phyloP scores from a whole-genome alignment of 2,888 invertebrate species.

The Drosophila nigricruria region DNA sequence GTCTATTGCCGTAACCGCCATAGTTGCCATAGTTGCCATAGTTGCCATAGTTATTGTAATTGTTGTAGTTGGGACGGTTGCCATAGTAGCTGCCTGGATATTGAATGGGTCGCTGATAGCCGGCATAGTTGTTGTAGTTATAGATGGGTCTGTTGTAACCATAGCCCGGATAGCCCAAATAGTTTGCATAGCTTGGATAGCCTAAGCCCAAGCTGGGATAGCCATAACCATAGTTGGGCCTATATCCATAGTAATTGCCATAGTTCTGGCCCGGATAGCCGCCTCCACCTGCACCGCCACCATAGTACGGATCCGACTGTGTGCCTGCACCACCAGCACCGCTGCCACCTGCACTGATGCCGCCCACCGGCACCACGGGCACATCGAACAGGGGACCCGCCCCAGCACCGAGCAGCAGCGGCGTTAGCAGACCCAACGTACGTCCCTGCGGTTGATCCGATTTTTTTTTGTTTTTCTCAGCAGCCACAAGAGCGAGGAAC shows the following conservation, averaged over 20 bases:
- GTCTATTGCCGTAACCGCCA: conserved; percentile 26
- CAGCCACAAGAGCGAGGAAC: conserved; percentile 37
- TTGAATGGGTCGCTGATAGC: conserved; percentile 64
- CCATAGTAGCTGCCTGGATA: conserved; percentile 43
- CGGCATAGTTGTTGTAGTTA: conserved; percentile 46
- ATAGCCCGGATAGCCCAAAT: conserved; percentile 53
- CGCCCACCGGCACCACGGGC: conserved; percentile 33
- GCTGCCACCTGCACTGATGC: not conserved
- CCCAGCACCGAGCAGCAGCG: conserved; percentile 51
- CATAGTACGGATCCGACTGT: conserved; percentile 63
- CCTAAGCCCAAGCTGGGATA: conserved; percentile 9
- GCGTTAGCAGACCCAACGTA: conserved; percentile 64
- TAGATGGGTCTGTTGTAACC: conserved; percentile 62
- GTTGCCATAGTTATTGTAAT: conserved; percentile 21
- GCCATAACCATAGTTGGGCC: conserved; percentile 25
- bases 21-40: conserved; percentile 31
- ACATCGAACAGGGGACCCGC: conserved; percentile 47
- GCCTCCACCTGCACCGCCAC: conserved; percentile 34
- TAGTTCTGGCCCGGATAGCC: conserved; percentile 26
- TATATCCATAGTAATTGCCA: conserved; percentile 44
- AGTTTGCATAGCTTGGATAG: conserved; percentile 31
- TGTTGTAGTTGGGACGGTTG: conserved; percentile 45
- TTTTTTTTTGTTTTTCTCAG: conserved; percentile 37
- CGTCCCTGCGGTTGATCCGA: conserved; percentile 54
- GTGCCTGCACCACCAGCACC: conserved; percentile 34